Evolutionary conservation across 2,888 invertebrate species (phyloP).

Genomic region (Frankliniella intonsa): DNA sequence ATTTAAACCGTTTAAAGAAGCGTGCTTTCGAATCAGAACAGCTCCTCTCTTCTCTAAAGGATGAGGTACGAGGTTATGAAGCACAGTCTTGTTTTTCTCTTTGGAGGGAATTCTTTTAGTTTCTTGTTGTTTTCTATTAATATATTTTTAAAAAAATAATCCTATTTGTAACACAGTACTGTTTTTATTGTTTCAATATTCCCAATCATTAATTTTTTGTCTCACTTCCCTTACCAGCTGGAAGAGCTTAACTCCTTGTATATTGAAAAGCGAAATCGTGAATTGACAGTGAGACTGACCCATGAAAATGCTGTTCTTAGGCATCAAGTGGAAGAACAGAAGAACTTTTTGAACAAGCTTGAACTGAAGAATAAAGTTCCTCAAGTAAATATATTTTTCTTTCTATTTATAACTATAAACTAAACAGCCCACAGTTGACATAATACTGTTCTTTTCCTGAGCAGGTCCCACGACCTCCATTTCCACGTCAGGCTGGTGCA

Average conservation of each 20-base stretch:
- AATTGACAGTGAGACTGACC: neutral
- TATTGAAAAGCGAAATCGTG: neutral
- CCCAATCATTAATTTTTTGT: neutral
- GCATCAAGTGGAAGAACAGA: neutral
- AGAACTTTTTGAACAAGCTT: neutral
- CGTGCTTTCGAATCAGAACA: slow-evolving; percentile 1
- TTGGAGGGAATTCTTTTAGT: neutral
- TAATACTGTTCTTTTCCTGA: no score
- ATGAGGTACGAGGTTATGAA: neutral
- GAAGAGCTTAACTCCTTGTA: neutral
- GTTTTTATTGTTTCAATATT: no score
- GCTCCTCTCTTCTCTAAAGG: slow-evolving; percentile 6
- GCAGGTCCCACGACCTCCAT: neutral
- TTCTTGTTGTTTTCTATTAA: neutral
- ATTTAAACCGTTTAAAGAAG: neutral
- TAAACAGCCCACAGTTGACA: no score
- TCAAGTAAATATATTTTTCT: neutral
- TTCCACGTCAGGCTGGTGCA: neutral
- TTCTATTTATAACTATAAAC: no score
- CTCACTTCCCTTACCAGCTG: neutral
- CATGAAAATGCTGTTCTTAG: slow-evolving; percentile 4
- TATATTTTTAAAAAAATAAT: neutral
- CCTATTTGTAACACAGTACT: neutral
- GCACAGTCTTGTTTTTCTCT: neutral
- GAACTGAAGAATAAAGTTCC: neutral